Conservation (phyloP, 2,888 invertebrate genomes). For the Drosophila atripex region DNA sequence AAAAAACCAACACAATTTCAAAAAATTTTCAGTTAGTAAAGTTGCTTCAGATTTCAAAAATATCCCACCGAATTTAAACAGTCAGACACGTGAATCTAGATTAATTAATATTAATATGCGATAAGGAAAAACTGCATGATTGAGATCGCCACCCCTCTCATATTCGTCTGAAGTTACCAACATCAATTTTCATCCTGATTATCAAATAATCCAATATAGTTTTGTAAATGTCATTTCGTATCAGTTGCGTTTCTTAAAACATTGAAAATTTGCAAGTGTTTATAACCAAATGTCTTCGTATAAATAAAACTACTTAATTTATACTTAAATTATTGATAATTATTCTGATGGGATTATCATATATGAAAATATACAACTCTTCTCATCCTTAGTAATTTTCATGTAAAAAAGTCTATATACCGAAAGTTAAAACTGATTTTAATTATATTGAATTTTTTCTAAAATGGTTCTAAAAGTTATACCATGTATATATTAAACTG, state of each 20-base stretch:
- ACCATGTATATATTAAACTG: too few relatives aligned
- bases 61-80: slow-evolving; percentile 55
- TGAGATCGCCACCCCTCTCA: slow-evolving; percentile 2
- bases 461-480: too few relatives aligned
- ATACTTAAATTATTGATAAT: too few relatives aligned
- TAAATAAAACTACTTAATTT: neutral
- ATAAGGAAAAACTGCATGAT: slow-evolving; percentile 1
- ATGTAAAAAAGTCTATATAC: too few relatives aligned
- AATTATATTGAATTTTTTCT: too few relatives aligned
- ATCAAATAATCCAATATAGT: slow-evolving; percentile 14
- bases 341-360: too few relatives aligned
- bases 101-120: slow-evolving; percentile 41
- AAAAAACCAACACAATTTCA: slow-evolving; percentile 18
- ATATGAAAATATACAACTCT: too few relatives aligned
- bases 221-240: neutral
- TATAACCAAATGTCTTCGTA: neutral
- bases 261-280: neutral
- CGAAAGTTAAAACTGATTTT: too few relatives aligned
- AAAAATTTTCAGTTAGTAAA: slow-evolving; percentile 20
- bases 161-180: neutral
- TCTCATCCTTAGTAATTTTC: too few relatives aligned
- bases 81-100: slow-evolving; percentile 39
- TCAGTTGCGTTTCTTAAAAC: neutral
- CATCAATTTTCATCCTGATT: slow-evolving; percentile 6
- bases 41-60: slow-evolving; percentile 29